Percentiles rank a stretch among this genome's conserved stretches.
Evolutionary conservation across 2,888 invertebrate genomes (phyloP).

Genomic region (Strigamia maritima): DNA sequence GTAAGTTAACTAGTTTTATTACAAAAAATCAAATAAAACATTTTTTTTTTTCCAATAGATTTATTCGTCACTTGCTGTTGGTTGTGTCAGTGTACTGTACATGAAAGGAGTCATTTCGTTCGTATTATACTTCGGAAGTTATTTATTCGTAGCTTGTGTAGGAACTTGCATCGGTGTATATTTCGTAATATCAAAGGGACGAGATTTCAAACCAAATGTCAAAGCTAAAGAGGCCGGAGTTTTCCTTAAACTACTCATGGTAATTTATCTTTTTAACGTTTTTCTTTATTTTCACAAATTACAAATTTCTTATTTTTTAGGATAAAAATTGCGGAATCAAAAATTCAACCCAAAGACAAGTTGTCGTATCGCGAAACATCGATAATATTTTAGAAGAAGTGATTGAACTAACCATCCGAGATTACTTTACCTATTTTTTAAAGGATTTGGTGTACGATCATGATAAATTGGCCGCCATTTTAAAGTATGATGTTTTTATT

Average conservation of each 20-base stretch:
- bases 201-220: background rate
- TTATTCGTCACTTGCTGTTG: background rate
- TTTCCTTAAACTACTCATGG: conserved; percentile 15
- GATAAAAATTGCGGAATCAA: background rate
- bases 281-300: background rate
- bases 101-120: background rate
- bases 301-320: too few relatives aligned
- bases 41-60: background rate
- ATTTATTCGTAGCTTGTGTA: background rate
- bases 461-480: conserved; percentile 53
- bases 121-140: background rate
- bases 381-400: conserved; percentile 79
- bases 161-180: conserved; percentile 2
- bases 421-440: conserved; percentile 75
- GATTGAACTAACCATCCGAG: conserved; percentile 72
- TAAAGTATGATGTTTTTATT: conserved; percentile 47
- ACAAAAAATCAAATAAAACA: background rate
- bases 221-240: background rate
- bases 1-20: background rate
- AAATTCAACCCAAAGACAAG: conserved; percentile 42
- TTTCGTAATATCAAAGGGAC: conserved; percentile 19
- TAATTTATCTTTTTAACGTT: background rate
- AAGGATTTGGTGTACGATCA: conserved; percentile 67
- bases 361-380: conserved; percentile 77
- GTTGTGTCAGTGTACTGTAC: background rate